Evolutionary conservation across 2,888 invertebrate genomes (phyloP), one percentile per base, ranked within the genome.

Genomic region (Phortica magna): DNA sequence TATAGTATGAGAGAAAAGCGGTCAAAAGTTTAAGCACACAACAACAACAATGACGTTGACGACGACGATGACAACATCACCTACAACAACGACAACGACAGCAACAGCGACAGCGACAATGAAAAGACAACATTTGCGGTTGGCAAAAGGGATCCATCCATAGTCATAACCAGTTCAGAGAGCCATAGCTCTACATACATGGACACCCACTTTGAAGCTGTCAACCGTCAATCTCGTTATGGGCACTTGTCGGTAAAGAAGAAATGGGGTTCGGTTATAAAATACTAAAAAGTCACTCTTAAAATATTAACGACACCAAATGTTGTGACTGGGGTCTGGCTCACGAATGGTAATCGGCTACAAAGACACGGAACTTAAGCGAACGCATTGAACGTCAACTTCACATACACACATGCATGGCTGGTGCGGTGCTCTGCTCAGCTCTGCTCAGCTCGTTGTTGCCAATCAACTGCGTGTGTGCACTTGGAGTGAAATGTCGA

Each of bases 161-260:
- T 84, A 84, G 84, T 84, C 84, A 84, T 83, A 82, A 82, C 77
- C 53, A 41, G 77, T 81, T 81, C 80, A 81, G 68, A 80, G 81
- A 81, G 81, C 31, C 31, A 81, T 81, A 77, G 74, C 67, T 67
- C 57, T n/a, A 31, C 53, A 53, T n/a, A 31, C 53, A 53, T 53
- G 53, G 53, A 53, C 53, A 53, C 53, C 53, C 53, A 53, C 53
- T 53, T 53, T 53, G 53, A 53, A 53, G 53, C 53, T 53, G 53
- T 53, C 53, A 53, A 53, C 53, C 53, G 53, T 53, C 53, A 14
- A n/a, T 53, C n/a, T 53, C 53, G 53, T 53, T 53, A n/a, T n/a
- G 53, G 7, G 12, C 53, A 53, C 53, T 53, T 53, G 53, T 53
- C 53, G 53, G 53, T 53, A 53, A 53, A 53, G n/a, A 53, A 53